Evolutionary conservation across 1,140 invertebrate species (phyloP).

Genomic region (Drosophila bipectinata): DNA sequence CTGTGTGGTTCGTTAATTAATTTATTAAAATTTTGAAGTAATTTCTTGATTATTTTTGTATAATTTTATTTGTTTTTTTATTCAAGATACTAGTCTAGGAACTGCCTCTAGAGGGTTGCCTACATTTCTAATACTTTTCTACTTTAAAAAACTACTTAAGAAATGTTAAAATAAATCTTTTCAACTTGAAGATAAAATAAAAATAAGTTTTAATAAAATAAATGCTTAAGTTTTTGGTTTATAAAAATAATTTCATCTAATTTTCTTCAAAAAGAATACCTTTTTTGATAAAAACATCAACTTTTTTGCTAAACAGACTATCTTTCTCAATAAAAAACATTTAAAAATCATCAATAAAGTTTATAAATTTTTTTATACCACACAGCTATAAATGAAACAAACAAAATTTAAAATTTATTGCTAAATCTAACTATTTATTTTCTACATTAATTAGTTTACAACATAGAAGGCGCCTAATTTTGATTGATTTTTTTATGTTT

Average conservation of each 20-base stretch:
- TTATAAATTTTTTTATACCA: neutral
- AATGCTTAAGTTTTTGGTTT: no score
- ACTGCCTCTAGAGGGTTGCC: neutral
- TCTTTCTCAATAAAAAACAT: no score
- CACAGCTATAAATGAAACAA: neutral
- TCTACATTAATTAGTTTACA: slow-evolving; percentile 30
- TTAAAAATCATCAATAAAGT: no score
- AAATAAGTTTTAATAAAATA: no score
- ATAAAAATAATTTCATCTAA: no score
- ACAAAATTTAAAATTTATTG: neutral
- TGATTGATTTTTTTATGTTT: slow-evolving; percentile 1
- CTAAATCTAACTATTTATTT: slow-evolving; percentile 4
- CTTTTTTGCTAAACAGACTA: neutral
- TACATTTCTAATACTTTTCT: neutral
- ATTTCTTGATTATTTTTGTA: neutral
- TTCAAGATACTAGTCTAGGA: neutral
- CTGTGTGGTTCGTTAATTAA: neutral
- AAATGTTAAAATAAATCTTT: no score
- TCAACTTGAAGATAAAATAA: no score
- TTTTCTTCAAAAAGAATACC: neutral
- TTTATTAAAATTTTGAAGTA: neutral
- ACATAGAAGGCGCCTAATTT: slow-evolving; percentile 32
- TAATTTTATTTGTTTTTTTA: neutral
- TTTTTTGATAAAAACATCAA: no score
- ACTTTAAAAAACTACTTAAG: neutral